These are phyloP conservation scores for Zygaena filipendulae DNA, from an alignment of 2,888 invertebrate genomes.

Conservation along the genomic window DNA sequence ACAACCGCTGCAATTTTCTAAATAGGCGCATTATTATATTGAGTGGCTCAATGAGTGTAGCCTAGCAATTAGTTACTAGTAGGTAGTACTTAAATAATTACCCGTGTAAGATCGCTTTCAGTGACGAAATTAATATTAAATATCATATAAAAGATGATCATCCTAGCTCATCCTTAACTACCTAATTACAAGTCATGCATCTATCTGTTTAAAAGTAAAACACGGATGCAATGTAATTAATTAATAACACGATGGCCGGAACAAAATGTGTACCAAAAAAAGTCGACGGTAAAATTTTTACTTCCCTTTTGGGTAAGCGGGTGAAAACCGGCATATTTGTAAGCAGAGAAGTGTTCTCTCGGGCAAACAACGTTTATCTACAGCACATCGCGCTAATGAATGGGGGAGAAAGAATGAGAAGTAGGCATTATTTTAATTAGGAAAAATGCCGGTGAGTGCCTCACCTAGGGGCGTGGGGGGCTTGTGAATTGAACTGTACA, in stretches of 20 bases:
- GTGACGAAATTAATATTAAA: no score
- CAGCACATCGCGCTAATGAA: constrained; percentile 62
- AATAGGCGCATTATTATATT: no score
- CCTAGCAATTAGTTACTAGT: no score
- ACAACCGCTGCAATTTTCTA: no score
- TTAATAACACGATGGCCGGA: constrained; percentile 27
- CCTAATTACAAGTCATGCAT: no score
- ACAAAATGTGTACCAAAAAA: constrained; percentile 37
- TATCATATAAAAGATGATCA: no score
- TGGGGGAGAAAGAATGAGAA: constrained; percentile 53
- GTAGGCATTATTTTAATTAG: constrained; percentile 66
- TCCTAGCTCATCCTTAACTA: no score
- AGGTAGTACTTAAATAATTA: no score
- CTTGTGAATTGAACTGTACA: constrained; percentile 6
- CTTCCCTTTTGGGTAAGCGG: constrained; percentile 42
- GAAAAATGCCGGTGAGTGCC: constrained; percentile 43
- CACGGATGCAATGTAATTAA: no score
- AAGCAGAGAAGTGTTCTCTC: constrained; percentile 40
- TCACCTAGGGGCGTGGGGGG: constrained; percentile 28
- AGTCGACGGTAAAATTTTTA: constrained; percentile 31
- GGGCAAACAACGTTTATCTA: constrained; percentile 56
- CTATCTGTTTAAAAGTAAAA: no score
- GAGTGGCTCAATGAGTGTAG: no score
- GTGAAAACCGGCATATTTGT: constrained; percentile 49
- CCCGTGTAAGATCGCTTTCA: no score